Conservation (phyloP, 2,797 vertebrate genomes). For the Muscicapa striata region DNA sequence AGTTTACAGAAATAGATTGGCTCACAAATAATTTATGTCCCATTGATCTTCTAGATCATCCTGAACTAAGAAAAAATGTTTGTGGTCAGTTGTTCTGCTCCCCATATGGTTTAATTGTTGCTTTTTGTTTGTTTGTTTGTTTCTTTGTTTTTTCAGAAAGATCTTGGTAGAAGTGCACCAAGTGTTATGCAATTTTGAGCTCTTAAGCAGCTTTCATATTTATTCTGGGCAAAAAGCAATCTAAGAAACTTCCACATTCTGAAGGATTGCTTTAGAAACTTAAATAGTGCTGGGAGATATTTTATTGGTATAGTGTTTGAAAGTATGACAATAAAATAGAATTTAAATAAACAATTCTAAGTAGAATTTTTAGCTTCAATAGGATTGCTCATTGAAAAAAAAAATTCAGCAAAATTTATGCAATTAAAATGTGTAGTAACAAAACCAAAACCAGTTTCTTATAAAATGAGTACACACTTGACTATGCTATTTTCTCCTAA, state of each 20-base stretch:
- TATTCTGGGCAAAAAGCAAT: not conserved
- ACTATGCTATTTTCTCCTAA: not conserved
- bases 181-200: not conserved
- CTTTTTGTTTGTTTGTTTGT: not conserved
- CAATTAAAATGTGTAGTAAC: not conserved
- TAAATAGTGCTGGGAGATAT: not conserved
- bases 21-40: constrained; percentile 39
- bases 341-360: not conserved
- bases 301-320: not conserved
- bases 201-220: not conserved
- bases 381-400: not conserved
- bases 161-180: not conserved
- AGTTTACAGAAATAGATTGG: constrained; percentile 49
- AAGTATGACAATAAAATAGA: not conserved
- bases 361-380: not conserved
- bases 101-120: not conserved
- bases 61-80: not conserved
- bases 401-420: not conserved
- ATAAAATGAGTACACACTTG: not conserved
- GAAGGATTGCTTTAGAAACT: not conserved
- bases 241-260: not conserved
- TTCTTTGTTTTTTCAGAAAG: not conserved
- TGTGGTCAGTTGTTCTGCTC: not conserved
- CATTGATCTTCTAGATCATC: constrained; percentile 18
- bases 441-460: not conserved